Percentiles rank a stretch among this genome's conserved stretches.
Evolutionary conservation across 30 jellyfish, hydroid and myxozoan genomes (phyloP).

Genomic region (Hydra vulgaris): DNA sequence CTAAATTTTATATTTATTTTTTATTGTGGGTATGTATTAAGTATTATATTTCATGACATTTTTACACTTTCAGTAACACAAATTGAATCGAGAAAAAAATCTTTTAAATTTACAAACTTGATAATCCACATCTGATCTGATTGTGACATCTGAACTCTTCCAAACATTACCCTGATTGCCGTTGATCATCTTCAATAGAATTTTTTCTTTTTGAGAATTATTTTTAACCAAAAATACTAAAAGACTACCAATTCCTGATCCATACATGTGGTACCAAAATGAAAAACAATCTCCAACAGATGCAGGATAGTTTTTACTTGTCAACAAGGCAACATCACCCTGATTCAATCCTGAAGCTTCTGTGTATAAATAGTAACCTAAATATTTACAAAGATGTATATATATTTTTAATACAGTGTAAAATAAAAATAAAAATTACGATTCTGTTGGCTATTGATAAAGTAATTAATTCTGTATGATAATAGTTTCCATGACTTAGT

Average conservation of each 20-base stretch:
- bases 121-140: constrained; percentile 3
- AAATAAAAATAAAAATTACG: no score
- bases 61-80: no score
- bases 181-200: constrained; percentile 1
- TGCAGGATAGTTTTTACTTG: constrained; percentile 17
- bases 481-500: no score
- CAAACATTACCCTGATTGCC: constrained; percentile 60
- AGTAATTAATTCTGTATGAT: no score
- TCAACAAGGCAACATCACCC: constrained; percentile 36
- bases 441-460: no score
- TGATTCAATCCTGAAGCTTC: constrained; percentile 52
- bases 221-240: constrained; percentile 20
- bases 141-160: constrained; percentile 25
- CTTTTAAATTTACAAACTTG: no score
- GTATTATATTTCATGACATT: no score
- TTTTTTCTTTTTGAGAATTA: neutral
- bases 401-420: neutral
- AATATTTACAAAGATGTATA: neutral
- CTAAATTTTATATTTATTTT: no score
- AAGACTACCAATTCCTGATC: constrained; percentile 42
- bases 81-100: no score
- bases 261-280: constrained; percentile 63
- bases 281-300: constrained; percentile 29
- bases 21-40: no score
- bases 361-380: constrained; percentile 39